A percentile compares a stretch with the other conserved stretches of the same genome.
phyloP scores from a whole-genome alignment of 2,797 vertebrate species.

The Eidolon dupreanum region DNA sequence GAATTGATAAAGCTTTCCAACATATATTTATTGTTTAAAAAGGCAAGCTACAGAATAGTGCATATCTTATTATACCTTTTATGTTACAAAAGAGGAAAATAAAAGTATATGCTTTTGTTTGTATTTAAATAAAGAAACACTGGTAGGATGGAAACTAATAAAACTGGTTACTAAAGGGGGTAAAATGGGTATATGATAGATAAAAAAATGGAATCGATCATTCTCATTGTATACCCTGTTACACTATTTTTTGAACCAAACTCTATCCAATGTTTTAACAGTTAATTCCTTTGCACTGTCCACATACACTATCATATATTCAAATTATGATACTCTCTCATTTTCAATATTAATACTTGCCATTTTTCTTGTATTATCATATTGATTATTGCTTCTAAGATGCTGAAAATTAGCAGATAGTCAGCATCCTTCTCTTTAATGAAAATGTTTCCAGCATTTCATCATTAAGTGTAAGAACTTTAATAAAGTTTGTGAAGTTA shows the following conservation, averaged over 20 bases:
- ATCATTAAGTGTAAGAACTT: background rate
- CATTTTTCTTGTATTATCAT: background rate
- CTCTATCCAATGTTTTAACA: background rate
- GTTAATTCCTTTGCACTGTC: background rate
- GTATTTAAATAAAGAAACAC: background rate
- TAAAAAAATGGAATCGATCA: background rate
- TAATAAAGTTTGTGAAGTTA: background rate
- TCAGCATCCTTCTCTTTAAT: background rate
- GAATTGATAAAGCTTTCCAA: background rate
- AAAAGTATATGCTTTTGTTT: background rate
- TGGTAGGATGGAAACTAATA: background rate
- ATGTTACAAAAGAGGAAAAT: background rate
- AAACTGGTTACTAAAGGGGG: background rate
- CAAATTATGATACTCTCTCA: background rate
- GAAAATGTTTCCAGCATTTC: background rate
- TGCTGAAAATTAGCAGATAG: background rate
- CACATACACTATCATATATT: background rate
- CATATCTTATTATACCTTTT: background rate
- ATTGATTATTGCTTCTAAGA: background rate
- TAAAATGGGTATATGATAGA: background rate
- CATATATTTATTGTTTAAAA: background rate
- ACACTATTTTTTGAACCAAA: background rate
- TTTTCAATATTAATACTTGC: background rate
- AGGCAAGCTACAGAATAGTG: background rate
- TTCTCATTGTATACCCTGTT: background rate